These are phyloP conservation scores for Antheraea yamamai DNA, from an alignment of 2,888 invertebrate genomes.

Conservation along the genomic window DNA sequence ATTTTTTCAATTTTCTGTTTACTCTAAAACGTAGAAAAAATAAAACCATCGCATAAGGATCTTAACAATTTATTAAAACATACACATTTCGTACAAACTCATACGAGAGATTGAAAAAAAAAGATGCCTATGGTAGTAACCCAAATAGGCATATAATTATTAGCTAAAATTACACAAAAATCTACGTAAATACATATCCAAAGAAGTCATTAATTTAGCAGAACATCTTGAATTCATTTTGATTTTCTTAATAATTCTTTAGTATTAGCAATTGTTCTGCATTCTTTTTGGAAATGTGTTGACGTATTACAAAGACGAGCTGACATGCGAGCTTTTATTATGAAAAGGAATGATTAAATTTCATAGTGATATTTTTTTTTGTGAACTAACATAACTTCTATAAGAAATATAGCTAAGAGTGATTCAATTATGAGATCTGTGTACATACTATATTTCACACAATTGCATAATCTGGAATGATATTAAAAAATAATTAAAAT, in stretches of 20 bases:
- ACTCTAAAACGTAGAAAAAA: background rate
- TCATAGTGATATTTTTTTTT: background rate
- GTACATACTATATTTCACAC: background rate
- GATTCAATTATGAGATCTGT: background rate
- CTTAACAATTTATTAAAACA: background rate
- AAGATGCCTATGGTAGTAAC: background rate
- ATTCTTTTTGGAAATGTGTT: background rate
- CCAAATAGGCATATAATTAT: background rate
- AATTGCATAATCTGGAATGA: background rate
- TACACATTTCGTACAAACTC: background rate
- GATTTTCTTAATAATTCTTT: background rate
- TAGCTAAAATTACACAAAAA: background rate
- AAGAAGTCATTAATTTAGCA: background rate
- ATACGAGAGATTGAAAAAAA: background rate
- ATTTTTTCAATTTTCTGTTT: no score
- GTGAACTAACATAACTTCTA: background rate
- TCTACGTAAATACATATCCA: background rate
- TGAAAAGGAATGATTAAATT: constrained; percentile 6
- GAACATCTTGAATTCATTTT: background rate
- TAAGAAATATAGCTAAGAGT: background rate
- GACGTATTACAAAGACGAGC: background rate
- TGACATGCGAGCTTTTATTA: background rate
- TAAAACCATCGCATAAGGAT: background rate
- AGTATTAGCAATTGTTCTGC: background rate
- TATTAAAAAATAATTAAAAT: background rate